Evolutionary conservation across 2,888 invertebrate species (phyloP).

Genomic region (Andrena fulva): DNA sequence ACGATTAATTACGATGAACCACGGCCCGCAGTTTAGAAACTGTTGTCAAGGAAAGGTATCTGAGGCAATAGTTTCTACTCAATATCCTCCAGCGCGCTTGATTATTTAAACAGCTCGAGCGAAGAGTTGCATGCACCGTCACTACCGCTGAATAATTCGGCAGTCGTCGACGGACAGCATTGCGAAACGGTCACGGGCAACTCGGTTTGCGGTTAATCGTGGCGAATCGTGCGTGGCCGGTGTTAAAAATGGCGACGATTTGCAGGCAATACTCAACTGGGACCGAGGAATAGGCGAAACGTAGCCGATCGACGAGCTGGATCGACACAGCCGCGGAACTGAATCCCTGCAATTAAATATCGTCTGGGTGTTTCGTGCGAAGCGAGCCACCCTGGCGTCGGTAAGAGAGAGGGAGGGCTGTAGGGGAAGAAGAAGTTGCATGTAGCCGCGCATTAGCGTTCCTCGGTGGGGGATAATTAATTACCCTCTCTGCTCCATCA

Average conservation of each 20-base stretch:
- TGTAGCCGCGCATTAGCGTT: conserved; percentile 47
- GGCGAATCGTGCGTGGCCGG: not conserved
- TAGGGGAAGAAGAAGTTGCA: conserved; percentile 20
- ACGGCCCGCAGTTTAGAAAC: too few species aligned
- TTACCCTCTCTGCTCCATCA: conserved; percentile 48
- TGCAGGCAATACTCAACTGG: conserved; percentile 14
- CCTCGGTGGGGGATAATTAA: conserved; percentile 48
- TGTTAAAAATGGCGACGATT: not conserved
- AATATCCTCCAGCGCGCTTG: not conserved
- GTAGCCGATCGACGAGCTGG: conserved; percentile 10
- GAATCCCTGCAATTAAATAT: conserved; percentile 31
- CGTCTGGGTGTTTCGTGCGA: conserved; percentile 29
- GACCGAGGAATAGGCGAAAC: conserved; percentile 33
- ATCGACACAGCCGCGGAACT: conserved; percentile 9
- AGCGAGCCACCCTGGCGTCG: conserved; percentile 12
- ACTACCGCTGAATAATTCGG: conserved; percentile 15
- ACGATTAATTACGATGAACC: too few species aligned
- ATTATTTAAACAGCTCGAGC: not conserved
- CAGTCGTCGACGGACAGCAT: not conserved
- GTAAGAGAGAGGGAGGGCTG: too few species aligned
- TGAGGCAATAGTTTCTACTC: not conserved
- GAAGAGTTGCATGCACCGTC: not conserved
- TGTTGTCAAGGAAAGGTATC: too few species aligned
- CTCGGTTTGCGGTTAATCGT: not conserved
- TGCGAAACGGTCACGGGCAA: conserved; percentile 6